Conservation (phyloP, 1,140 invertebrate species). For the Epicauta chinensis region DNA sequence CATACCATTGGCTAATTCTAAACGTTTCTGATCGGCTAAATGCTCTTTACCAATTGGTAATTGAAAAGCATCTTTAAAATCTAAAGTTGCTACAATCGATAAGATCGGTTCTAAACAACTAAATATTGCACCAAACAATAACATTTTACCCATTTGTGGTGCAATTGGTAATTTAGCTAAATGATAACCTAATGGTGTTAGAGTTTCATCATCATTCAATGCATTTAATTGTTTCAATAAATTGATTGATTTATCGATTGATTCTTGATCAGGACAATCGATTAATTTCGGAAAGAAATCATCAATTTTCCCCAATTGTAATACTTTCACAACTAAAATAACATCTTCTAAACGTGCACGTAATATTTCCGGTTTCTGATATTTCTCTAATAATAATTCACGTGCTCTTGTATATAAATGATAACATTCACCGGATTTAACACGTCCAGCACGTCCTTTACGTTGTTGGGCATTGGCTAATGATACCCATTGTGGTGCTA, state of each 20-base stretch:
- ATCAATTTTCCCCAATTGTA: constrained; percentile 63
- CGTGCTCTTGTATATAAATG: constrained; percentile 63
- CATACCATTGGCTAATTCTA: constrained; percentile 54
- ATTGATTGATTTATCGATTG: constrained; percentile 56
- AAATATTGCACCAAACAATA: constrained; percentile 80
- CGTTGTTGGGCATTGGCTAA: constrained; percentile 74
- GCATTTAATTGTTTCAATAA: constrained; percentile 65
- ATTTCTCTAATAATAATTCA: constrained; percentile 52
- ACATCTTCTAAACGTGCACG: constrained; percentile 68
- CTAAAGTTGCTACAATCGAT: constrained; percentile 75
- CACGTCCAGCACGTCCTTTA: constrained; percentile 70
- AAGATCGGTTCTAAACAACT: constrained; percentile 82
- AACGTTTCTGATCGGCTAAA: constrained; percentile 56
- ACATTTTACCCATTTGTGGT: constrained; percentile 83
- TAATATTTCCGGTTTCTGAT: constrained; percentile 70
- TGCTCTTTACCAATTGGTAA: constrained; percentile 72
- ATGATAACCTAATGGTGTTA: constrained; percentile 87
- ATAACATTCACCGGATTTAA: constrained; percentile 72
- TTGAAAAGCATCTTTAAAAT: constrained; percentile 83
- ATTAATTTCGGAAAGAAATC: constrained; percentile 66
- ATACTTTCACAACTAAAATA: constrained; percentile 69
- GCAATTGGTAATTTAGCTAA: constrained; percentile 76
- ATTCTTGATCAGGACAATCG: constrained; percentile 59
- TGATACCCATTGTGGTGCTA: constrained; percentile 69
- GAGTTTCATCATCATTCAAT: constrained; percentile 63